phyloP scores from a whole-genome alignment of 2,888 invertebrate species.

The Polyommatus icarus region DNA sequence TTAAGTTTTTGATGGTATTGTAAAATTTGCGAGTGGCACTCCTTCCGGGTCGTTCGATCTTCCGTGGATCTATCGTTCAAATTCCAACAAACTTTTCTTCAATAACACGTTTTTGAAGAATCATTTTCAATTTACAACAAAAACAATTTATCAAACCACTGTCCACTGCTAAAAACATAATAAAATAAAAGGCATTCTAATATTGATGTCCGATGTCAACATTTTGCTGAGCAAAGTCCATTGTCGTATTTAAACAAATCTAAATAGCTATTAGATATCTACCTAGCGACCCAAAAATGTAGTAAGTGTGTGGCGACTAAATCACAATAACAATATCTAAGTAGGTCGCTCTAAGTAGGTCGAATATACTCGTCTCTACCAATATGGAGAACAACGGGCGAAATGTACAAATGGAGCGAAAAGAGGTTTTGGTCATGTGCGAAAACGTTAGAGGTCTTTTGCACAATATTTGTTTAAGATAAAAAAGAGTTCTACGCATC shows the following conservation, averaged over 20 bases:
- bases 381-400: conserved; percentile 35
- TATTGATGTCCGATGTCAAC: not conserved
- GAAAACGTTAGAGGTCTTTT: not conserved
- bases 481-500: not conserved
- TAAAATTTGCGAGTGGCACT: not conserved
- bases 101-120: not conserved
- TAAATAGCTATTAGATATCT: conserved; percentile 8
- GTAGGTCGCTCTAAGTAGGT: conserved; percentile 59
- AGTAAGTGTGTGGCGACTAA: conserved; percentile 17
- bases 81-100: not conserved
- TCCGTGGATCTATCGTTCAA: too few species aligned
- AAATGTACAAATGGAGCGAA: conserved; percentile 24
- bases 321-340: conserved; percentile 55
- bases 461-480: not conserved
- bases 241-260: not conserved
- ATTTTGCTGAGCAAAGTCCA: not conserved
- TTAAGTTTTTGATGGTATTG: not conserved
- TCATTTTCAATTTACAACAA: not conserved
- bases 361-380: conserved; percentile 44
- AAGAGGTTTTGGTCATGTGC: conserved; percentile 23
- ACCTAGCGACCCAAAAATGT: not conserved
- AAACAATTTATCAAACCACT: not conserved
- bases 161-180: not conserved
- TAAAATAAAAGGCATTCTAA: not conserved
- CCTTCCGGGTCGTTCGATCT: too few species aligned